Base-by-base conservation (phyloP, 2,113 vertebrate genomes). In the Cricetomys ansorgei region DNA sequence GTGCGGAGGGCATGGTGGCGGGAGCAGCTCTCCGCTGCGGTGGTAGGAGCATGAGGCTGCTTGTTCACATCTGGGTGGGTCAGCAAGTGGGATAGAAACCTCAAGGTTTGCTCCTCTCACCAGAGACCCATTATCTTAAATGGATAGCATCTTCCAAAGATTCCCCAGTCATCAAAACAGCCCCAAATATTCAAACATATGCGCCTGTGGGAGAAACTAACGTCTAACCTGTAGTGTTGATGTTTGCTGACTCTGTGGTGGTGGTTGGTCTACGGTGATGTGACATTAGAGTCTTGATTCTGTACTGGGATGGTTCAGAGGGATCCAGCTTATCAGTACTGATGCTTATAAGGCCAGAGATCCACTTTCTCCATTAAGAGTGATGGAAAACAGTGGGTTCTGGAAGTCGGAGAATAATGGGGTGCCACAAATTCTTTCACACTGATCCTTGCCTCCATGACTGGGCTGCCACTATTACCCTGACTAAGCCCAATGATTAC, bases 391-490 rank as follows among this genome's bases (percentile, higher is more conserved):
- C 1, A 21, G 29, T 1, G 29, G 6, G 2, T 40, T 1, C 19
- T 11, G 34, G 37, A 29, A 27, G 19, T 13, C 0, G 23, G 0
- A 2, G 2, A 0, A 1, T 6, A 23, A 25, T 40, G 0, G 53
- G 25, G 37, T 69, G 31, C 48, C 10, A 2, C 40, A 21, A 3
- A 15, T 21, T 40, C 31, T 27, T 65, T 57, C 19, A 27, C 31
- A 37, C 64, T 16, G 21, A 4, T 50, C 23, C 45, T 43, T 19
- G 9, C 19, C 62, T 3, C 29, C 29, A 48, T 7, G 29, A 23
- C 62, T 21, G 1, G 9, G 48, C 31, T 8, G 19, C 40, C 29
- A 34, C 25, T 34, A 64, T 17, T 64, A 27, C n/a, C 53, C 59
- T n/a, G 6, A 19, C 43, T 12, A 48, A 65, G n/a, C n/a, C 40